Conservation (phyloP, 2,113 vertebrate species). For the Trochalopteron elliotii region DNA sequence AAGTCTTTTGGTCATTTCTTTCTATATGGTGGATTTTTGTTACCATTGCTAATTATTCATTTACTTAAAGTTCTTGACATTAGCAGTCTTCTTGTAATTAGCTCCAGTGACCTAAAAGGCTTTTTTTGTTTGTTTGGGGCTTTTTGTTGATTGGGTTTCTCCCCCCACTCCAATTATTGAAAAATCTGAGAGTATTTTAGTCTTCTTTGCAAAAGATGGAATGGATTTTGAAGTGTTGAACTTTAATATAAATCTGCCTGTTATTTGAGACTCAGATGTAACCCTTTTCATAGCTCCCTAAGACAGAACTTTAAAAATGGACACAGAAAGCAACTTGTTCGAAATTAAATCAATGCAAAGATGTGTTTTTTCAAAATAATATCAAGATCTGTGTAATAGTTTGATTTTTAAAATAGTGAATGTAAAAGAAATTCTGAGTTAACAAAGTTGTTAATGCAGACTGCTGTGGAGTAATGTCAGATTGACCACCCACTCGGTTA, state of each 20-base stretch:
- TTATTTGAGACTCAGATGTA: neutral
- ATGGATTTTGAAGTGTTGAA: neutral
- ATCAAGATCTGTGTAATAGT: neutral
- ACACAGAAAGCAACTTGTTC: neutral
- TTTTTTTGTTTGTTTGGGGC: neutral
- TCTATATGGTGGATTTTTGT: neutral
- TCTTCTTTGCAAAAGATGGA: neutral
- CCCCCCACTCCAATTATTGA: rapidly evolving
- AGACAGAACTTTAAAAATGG: neutral
- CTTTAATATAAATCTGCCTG: neutral
- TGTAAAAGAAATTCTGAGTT: neutral
- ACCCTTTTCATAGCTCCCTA: neutral
- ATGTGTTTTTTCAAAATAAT: neutral
- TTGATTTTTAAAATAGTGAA: neutral
- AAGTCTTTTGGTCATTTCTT: neutral
- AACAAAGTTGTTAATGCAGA: neutral
- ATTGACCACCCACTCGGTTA: neutral
- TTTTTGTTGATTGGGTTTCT: neutral
- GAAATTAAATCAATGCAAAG: neutral
- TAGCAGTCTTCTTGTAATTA: neutral
- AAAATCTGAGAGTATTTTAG: neutral
- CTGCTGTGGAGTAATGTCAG: neutral
- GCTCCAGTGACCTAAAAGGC: neutral
- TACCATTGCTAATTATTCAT: neutral
- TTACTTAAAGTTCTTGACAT: neutral